phyloP scores from a whole-genome alignment of 1,140 invertebrate genomes.

The Bombus superbus region DNA sequence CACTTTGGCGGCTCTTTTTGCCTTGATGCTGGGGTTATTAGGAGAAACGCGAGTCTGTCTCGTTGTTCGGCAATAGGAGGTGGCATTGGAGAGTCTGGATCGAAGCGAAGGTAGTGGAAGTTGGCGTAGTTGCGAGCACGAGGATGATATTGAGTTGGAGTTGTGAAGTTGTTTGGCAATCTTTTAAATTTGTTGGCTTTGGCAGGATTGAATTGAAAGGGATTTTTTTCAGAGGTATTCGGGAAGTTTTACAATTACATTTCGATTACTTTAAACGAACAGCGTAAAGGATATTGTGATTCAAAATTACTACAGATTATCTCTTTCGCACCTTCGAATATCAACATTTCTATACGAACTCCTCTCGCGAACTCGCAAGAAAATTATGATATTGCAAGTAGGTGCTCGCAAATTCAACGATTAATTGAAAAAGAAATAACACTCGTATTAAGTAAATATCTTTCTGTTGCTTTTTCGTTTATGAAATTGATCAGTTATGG shows the following conservation, averaged over 20 bases:
- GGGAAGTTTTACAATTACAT: not conserved
- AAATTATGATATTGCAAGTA: too few relatives aligned
- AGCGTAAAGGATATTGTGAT: too few relatives aligned
- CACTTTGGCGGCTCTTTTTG: constrained; percentile 1
- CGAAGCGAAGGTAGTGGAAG: not conserved
- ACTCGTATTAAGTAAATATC: too few relatives aligned
- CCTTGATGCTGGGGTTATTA: not conserved
- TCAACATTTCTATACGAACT: too few relatives aligned
- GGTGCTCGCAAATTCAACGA: too few relatives aligned
- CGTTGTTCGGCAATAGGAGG: not conserved
- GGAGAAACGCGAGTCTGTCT: not conserved
- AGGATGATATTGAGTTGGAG: accelerated
- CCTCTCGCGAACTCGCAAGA: too few relatives aligned
- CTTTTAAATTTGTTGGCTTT: not conserved
- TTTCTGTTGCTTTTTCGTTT: too few relatives aligned
- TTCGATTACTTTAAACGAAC: too few relatives aligned
- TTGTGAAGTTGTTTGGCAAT: not conserved
- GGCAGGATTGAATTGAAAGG: not conserved
- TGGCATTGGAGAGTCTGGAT: not conserved
- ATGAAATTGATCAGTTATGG: too few relatives aligned
- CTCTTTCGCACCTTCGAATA: too few relatives aligned
- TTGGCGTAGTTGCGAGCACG: not conserved
- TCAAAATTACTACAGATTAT: too few relatives aligned
- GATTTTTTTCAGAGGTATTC: not conserved
- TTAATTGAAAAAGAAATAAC: too few relatives aligned